Evolutionary conservation across 2,888 invertebrate genomes (phyloP), one percentile per base, ranked within the genome.

Genomic region (Athripsodes cinereus): DNA sequence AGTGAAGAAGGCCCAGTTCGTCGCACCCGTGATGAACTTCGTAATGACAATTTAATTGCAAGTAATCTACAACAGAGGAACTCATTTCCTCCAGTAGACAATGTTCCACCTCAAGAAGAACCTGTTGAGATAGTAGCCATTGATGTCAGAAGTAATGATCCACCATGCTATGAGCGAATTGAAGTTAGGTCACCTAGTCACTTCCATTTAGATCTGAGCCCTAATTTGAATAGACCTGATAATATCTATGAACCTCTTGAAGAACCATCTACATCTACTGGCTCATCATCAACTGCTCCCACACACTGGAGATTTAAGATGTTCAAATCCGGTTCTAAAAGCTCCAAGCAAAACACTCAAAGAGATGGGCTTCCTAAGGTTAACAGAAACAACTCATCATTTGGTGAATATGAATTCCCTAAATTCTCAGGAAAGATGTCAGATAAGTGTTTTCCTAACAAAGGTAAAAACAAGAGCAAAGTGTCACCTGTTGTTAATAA

Each of bases 191-290:
- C 63, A 21, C 57, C 58, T 8, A 53, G 57, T 49, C 57, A 44
- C 66, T 68, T 60, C 64, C 67, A n/a, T 69, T 70, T 69, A 66
- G 69, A 66, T 67, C 70, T 69, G 66, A 71, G 71, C 66, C 71
- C 72, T 51, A 68, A 69, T 2, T 68, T 71, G 26, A 71, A 71
- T 57, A 68, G 69, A 1, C 72, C 72, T 54, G 73, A 74, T 61
- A 40, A 40, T 16, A 74, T 72, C 60, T 75, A 74, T 64, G 73
- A 73, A 57, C 67, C 70, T 58, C 61, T 71, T 26, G 72, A 72
- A 58, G 70, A 69, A 46, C 59, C 61, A 11, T 62, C 63, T 13
- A 62, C 63, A 13, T 62, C 62, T 2, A 57, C 61, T 1, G 67
- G 62, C 52, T 65, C 67, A 11, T 66, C 66, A 10, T 60, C 58